A percentile compares a stretch with the other conserved stretches of the same genome.
Conservation (phyloP, 2,888 invertebrate genomes). For the Nipponacmea schrenckii region DNA sequence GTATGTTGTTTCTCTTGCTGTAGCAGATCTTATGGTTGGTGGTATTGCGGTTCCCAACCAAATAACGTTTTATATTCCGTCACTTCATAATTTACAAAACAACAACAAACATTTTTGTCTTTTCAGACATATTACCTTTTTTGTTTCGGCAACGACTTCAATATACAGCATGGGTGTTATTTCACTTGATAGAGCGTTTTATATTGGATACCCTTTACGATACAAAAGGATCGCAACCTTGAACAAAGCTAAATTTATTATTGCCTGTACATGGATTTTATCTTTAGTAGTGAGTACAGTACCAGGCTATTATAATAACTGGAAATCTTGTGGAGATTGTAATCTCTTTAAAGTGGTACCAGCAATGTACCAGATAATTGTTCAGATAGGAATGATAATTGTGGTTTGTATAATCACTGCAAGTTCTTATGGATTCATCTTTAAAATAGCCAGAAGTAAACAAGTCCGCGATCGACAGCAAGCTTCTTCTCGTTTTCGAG, state of each 20-base stretch:
- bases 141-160: constrained; percentile 14
- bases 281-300: not conserved
- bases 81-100: constrained; percentile 3
- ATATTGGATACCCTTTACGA: not conserved
- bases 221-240: not conserved
- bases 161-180: no score
- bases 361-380: not conserved
- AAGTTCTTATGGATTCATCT: no score
- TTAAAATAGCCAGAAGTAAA: no score
- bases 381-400: no score
- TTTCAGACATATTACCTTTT: constrained; percentile 15
- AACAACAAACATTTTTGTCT: constrained; percentile 19
- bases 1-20: constrained; percentile 16
- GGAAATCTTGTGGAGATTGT: not conserved
- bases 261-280: no score
- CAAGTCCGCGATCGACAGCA: no score
- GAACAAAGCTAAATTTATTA: not conserved
- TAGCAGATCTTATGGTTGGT: constrained; percentile 14
- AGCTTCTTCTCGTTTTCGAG: not conserved
- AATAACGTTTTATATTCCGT: constrained; percentile 12
- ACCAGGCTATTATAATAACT: constrained; percentile 9
- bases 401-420: no score
- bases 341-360: constrained; percentile 1
- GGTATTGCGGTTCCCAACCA: constrained; percentile 19
- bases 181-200: no score